These are phyloP conservation scores for Stenopsyche tienmushanensis DNA, from an alignment of 1,140 invertebrate species.

Conservation along the genomic window DNA sequence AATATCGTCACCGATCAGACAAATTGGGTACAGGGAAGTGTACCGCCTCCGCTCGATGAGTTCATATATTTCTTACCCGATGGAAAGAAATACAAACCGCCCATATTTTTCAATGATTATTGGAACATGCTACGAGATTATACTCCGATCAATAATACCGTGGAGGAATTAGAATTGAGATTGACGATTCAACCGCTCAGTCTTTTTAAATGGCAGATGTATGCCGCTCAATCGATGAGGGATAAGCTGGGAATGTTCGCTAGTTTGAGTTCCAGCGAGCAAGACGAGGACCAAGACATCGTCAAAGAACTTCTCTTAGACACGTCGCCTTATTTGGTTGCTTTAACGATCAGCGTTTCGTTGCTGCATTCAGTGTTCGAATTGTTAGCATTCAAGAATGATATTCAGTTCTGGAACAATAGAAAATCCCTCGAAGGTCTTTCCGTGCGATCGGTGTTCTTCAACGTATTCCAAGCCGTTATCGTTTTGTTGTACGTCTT, in stretches of 20 bases:
- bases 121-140: slow-evolving; percentile 99
- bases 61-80: slow-evolving; percentile 87
- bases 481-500: slow-evolving; percentile 95
- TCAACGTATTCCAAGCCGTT: slow-evolving; percentile 96
- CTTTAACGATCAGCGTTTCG: slow-evolving; percentile 88
- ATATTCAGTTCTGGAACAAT: slow-evolving; percentile 99
- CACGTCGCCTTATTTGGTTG: slow-evolving; percentile 95
- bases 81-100: slow-evolving; percentile 86
- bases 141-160: slow-evolving; percentile 87
- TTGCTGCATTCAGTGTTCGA: slow-evolving; percentile 98
- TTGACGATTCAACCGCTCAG: slow-evolving; percentile 93
- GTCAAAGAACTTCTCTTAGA: slow-evolving; percentile 96
- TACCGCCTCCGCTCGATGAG: slow-evolving; percentile 91
- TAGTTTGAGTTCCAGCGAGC: slow-evolving; percentile 64
- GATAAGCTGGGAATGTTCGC: slow-evolving; percentile 71
- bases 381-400: slow-evolving; percentile 98
- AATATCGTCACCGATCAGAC: slow-evolving; percentile 95
- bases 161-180: slow-evolving; percentile 67
- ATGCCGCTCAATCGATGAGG: slow-evolving; percentile 91
- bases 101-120: slow-evolving; percentile 96
- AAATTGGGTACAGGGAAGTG: slow-evolving; percentile 83
- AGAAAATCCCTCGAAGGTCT: slow-evolving; percentile 95
- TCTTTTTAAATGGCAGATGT: slow-evolving; percentile 97
- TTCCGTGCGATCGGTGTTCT: slow-evolving; percentile 96
- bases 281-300: slow-evolving; percentile 94